Conservation (phyloP, 2,113 vertebrate species). For the Hemichromis elongatus region DNA sequence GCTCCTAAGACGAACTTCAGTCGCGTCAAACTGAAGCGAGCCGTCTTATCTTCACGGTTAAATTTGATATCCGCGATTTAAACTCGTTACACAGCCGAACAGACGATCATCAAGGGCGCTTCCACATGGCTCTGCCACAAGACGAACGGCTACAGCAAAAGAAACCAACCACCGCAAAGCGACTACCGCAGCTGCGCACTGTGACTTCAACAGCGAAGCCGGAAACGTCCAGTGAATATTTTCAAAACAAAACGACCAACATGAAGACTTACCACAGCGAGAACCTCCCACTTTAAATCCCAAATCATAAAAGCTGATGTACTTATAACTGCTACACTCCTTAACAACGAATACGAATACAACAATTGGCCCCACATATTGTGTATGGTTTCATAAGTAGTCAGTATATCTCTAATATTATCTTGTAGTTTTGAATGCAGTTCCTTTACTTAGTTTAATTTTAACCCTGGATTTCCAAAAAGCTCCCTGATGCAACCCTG, state of each 20-base stretch:
- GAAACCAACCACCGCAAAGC: background rate
- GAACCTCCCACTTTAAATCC: background rate
- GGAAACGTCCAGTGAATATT: background rate
- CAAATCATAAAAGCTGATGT: background rate
- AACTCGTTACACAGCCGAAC: background rate
- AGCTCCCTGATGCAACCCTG: background rate
- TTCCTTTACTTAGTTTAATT: background rate
- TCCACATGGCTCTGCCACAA: background rate
- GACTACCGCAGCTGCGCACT: conserved; percentile 22
- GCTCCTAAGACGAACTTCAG: background rate
- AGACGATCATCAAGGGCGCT: background rate
- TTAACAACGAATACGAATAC: background rate
- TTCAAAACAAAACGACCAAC: background rate
- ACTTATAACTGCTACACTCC: background rate
- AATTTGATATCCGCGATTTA: accelerated
- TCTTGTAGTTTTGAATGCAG: background rate
- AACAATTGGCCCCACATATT: background rate
- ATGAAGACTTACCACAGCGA: background rate
- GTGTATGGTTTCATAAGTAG: background rate
- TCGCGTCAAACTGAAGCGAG: background rate
- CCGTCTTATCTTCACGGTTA: accelerated
- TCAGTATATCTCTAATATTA: background rate
- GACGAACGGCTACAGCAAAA: background rate
- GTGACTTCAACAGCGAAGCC: background rate
- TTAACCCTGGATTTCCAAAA: background rate